Conservation (phyloP, 2,888 invertebrate genomes). For the Ormyrus pomaceus region DNA sequence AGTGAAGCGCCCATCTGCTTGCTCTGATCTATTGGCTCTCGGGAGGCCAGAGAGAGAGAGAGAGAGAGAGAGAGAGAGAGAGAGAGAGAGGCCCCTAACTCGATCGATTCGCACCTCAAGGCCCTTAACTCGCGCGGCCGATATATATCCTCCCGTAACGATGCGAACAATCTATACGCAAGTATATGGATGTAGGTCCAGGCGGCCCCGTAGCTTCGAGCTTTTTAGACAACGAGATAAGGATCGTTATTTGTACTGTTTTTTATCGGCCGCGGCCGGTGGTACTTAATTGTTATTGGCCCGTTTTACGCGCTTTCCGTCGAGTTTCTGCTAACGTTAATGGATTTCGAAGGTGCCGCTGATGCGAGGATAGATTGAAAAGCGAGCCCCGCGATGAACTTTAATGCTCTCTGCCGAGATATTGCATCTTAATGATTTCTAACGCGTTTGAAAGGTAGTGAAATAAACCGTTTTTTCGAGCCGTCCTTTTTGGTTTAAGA, state of each 20-base stretch:
- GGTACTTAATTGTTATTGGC: slow-evolving; percentile 11
- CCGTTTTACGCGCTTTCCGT: background rate
- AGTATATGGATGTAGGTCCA: no score
- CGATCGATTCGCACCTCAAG: slow-evolving; percentile 71
- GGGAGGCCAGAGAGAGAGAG: background rate
- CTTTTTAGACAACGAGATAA: slow-evolving; percentile 8
- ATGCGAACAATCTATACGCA: no score
- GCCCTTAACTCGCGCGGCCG: slow-evolving; percentile 41
- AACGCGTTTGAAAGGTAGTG: slow-evolving; percentile 1
- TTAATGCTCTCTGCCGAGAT: background rate
- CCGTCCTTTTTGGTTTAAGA: background rate
- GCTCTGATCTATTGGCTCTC: slow-evolving; percentile 69
- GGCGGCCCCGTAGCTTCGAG: no score
- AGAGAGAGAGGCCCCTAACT: slow-evolving; percentile 54
- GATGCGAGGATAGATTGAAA: slow-evolving; percentile 8
- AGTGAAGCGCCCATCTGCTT: slow-evolving; percentile 66
- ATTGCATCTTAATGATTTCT: slow-evolving; percentile 37
- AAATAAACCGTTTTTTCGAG: background rate
- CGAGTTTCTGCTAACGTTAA: slow-evolving; percentile 14
- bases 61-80: no score
- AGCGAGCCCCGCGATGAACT: background rate
- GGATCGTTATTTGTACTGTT: slow-evolving; percentile 52
- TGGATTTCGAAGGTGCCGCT: slow-evolving; percentile 43
- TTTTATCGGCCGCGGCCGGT: slow-evolving; percentile 6
- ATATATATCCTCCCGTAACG: background rate